Evolutionary conservation across 2,888 invertebrate genomes (phyloP).

Genomic region (Phorcus lineatus): DNA sequence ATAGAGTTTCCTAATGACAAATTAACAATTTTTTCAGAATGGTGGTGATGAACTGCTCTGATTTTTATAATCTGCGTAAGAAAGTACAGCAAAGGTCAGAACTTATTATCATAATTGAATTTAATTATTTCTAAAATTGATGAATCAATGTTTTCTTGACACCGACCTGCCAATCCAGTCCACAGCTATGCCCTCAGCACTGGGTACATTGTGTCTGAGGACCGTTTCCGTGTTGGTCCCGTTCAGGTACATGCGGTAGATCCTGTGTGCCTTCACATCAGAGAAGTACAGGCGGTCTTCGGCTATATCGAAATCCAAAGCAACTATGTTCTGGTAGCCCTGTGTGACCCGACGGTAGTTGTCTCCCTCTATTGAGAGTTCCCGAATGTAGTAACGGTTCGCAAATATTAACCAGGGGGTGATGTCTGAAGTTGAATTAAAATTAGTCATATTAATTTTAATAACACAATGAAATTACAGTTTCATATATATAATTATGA

Average conservation of each 20-base stretch:
- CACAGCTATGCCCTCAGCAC: conserved; percentile 69
- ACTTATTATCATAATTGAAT: no score
- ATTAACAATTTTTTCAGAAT: no score
- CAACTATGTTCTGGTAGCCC: conserved; percentile 95
- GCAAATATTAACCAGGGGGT: conserved; percentile 78
- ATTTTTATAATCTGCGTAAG: no score
- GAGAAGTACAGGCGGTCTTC: conserved; percentile 67
- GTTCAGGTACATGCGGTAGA: conserved; percentile 71
- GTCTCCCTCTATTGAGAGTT: conserved; percentile 92
- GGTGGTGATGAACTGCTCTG: no score
- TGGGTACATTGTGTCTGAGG: conserved; percentile 59
- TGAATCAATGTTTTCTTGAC: no score
- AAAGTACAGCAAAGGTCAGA: no score
- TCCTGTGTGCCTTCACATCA: conserved; percentile 62
- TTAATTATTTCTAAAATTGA: no score
- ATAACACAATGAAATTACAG: no score
- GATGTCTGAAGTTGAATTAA: conserved; percentile 52
- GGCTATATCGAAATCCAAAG: conserved; percentile 66
- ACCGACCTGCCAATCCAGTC: conserved; percentile 82
- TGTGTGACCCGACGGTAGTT: conserved; percentile 90
- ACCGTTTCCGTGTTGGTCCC: conserved; percentile 71
- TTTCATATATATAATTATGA: no score
- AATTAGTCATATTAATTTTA: neutral
- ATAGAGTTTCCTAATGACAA: conserved; percentile 65
- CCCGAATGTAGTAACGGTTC: conserved; percentile 97